Evolutionary conservation across 2,113 vertebrate species (phyloP).

Genomic region (Percopsis transmontana): DNA sequence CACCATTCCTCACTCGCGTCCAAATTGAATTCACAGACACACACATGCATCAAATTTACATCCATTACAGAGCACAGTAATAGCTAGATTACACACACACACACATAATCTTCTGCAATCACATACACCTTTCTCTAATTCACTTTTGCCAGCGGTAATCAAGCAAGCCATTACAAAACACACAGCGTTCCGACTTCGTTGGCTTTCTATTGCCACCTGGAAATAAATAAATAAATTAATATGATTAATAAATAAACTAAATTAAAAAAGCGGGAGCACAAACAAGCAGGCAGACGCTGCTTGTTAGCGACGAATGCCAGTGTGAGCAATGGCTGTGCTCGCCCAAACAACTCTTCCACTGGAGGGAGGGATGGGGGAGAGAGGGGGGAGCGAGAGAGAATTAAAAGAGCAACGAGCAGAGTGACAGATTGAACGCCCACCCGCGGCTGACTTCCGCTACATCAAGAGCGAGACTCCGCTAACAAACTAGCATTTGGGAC

Average conservation of each 20-base stretch:
- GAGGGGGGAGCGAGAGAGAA: background rate
- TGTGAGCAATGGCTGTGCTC: slow-evolving; percentile 63
- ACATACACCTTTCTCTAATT: slow-evolving; percentile 16
- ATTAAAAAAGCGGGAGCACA: slow-evolving; percentile 53
- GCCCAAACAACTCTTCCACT: slow-evolving; percentile 42
- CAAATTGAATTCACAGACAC: slow-evolving; percentile 61
- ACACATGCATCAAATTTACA: slow-evolving; percentile 60
- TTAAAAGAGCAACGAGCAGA: background rate
- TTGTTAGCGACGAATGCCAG: slow-evolving; percentile 62
- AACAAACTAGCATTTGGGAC: slow-evolving; percentile 43
- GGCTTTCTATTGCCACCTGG: slow-evolving; percentile 57
- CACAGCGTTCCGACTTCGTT: slow-evolving; percentile 2
- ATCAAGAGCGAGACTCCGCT: slow-evolving; percentile 30
- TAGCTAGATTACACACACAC: slow-evolving; percentile 41
- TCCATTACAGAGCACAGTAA: slow-evolving; percentile 44
- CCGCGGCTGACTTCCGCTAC: slow-evolving; percentile 55
- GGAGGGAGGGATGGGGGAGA: background rate
- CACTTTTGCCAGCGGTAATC: slow-evolving; percentile 14
- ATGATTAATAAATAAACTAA: slow-evolving; percentile 4
- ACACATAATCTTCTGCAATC: slow-evolving; percentile 10
- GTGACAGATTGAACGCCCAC: slow-evolving; percentile 29
- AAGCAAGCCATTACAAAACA: slow-evolving; percentile 2
- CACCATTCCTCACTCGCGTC: slow-evolving; percentile 58
- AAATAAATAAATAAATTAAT: slow-evolving; percentile 15
- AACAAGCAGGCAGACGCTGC: slow-evolving; percentile 62